These are phyloP conservation scores for Galaxias olidus DNA, from an alignment of 2,797 vertebrate species.

Conservation along the genomic window DNA sequence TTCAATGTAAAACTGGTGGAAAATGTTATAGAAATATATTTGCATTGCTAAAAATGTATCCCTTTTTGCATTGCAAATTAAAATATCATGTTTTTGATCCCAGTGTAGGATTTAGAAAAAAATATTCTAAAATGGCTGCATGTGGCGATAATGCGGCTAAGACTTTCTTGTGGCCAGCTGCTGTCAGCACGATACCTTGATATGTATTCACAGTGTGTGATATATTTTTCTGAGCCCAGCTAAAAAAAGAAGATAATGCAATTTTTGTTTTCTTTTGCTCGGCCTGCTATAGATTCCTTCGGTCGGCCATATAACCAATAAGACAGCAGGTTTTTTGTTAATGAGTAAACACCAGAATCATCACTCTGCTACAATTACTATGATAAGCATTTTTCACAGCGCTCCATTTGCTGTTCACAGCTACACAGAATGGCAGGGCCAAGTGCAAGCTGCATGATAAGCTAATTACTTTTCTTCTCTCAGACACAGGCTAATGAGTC, in stretches of 20 bases:
- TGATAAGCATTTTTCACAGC: not conserved
- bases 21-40: too few relatives aligned
- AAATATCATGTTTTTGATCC: too few relatives aligned
- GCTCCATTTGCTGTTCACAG: not conserved
- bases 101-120: too few relatives aligned
- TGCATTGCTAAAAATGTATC: too few relatives aligned
- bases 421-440: not conserved
- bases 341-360: slow-evolving; percentile 2
- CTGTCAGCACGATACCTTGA: not conserved
- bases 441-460: slow-evolving; percentile 13
- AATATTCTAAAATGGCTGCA: too few relatives aligned
- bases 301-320: not conserved
- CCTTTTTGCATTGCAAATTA: too few relatives aligned
- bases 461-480: slow-evolving; percentile 9
- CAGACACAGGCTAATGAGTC: slow-evolving; percentile 3
- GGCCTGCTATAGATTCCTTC: too few relatives aligned
- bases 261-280: too few relatives aligned
- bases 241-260: not conserved
- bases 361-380: slow-evolving; percentile 3
- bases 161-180: not conserved
- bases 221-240: not conserved
- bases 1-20: too few relatives aligned
- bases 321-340: not conserved
- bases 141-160: too few relatives aligned
- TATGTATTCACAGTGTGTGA: slow-evolving; percentile 5